Evolutionary conservation across 2,113 vertebrate genomes (phyloP).

Genomic region (Aviceda subcristata): DNA sequence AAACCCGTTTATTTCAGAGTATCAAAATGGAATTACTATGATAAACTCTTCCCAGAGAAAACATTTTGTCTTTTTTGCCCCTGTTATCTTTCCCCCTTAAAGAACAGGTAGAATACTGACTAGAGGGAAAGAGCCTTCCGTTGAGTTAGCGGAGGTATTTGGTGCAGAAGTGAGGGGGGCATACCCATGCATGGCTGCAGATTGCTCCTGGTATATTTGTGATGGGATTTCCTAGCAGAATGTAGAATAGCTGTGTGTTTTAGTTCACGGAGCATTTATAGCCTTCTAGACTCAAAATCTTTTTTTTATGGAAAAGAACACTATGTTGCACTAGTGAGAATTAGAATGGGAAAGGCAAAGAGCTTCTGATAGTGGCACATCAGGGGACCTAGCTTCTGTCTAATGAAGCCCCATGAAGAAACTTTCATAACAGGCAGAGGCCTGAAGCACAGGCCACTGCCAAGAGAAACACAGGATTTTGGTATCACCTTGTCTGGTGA

Average conservation of each 20-base stretch:
- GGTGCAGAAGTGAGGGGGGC: background rate
- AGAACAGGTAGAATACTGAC: background rate
- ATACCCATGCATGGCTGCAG: background rate
- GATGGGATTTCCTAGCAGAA: background rate
- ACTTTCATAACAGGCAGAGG: background rate
- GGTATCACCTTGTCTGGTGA: background rate
- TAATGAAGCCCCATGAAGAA: background rate
- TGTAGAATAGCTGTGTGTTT: background rate
- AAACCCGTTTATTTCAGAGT: background rate
- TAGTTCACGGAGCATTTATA: background rate
- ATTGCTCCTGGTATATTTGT: background rate
- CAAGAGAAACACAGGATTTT: background rate
- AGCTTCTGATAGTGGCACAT: background rate
- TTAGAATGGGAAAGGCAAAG: background rate
- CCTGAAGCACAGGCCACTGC: background rate
- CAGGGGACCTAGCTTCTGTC: background rate
- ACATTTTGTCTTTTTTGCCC: background rate
- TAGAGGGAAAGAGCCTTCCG: background rate
- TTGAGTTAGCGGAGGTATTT: background rate
- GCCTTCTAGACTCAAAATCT: background rate
- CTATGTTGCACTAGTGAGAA: background rate
- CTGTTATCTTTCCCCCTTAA: background rate
- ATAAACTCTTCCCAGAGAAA: background rate
- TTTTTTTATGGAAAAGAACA: background rate
- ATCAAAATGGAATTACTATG: background rate